Conservation (phyloP, 2,888 invertebrate species). For the Sepiola atlantica region DNA sequence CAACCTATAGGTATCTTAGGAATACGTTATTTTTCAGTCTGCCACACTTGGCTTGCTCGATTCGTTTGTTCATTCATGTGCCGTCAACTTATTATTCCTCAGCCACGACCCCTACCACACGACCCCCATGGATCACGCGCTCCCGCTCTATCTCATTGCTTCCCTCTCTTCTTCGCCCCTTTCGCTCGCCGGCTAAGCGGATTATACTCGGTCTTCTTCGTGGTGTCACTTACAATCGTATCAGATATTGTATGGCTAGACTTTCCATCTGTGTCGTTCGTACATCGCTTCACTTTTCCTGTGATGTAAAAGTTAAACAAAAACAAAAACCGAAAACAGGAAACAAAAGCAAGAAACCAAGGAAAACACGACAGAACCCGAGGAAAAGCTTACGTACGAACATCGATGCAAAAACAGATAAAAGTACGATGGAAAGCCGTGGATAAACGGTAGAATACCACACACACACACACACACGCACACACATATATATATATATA, state of each 20-base stretch:
- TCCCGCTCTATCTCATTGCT: no score
- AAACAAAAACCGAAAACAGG: neutral
- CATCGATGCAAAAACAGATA: constrained; percentile 1
- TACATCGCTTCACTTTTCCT: constrained; percentile 12
- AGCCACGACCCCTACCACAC: constrained; percentile 19
- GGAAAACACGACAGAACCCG: no score
- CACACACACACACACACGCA: neutral
- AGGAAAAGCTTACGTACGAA: neutral
- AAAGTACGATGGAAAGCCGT: neutral
- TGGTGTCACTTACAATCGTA: constrained; percentile 32
- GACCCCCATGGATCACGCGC: neutral
- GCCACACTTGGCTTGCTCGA: constrained; percentile 32
- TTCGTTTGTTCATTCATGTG: constrained; percentile 32
- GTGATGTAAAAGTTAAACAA: neutral
- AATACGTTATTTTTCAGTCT: neutral
- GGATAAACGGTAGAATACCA: neutral
- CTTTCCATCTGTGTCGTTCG: constrained; percentile 23
- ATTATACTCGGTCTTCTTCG: constrained; percentile 15
- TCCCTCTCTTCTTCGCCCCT: neutral
- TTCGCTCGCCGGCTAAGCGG: neutral
- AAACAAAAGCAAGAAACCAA: neutral
- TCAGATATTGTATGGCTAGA: neutral
- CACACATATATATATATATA: neutral
- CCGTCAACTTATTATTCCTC: neutral
- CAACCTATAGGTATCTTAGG: neutral